Conservation (phyloP, 2,888 invertebrate genomes). For the Masnerella sp. region DNA sequence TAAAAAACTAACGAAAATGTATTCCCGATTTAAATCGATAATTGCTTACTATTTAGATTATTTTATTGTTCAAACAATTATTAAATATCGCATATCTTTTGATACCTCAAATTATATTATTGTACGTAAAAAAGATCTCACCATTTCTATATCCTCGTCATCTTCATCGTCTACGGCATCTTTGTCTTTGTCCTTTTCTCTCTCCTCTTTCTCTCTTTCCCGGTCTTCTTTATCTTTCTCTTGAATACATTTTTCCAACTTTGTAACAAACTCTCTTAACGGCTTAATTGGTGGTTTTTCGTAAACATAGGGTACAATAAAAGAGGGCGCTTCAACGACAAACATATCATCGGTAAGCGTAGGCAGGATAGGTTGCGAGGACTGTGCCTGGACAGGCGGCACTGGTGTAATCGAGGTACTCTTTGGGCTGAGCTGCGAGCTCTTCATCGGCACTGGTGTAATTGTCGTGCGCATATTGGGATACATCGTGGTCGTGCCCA, state of each 20-base stretch:
- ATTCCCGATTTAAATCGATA: no score
- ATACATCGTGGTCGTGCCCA: slow-evolving; percentile 81
- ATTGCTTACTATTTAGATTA: no score
- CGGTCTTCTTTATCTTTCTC: slow-evolving; percentile 81
- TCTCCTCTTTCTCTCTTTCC: slow-evolving; percentile 74
- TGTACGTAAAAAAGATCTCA: not conserved
- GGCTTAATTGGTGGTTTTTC: slow-evolving; percentile 91
- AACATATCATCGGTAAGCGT: slow-evolving; percentile 94
- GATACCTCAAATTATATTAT: no score
- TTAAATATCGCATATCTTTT: no score
- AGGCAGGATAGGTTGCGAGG: slow-evolving; percentile 84
- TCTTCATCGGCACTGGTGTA: slow-evolving; percentile 79
- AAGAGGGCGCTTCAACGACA: slow-evolving; percentile 94
- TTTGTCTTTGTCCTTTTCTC: slow-evolving; percentile 71
- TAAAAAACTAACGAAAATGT: no score
- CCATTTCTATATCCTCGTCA: slow-evolving; percentile 71
- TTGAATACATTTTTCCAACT: slow-evolving; percentile 82
- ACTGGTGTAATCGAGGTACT: slow-evolving; percentile 66
- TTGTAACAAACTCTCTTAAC: slow-evolving; percentile 85
- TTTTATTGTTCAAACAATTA: no score
- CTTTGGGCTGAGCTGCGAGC: slow-evolving; percentile 69
- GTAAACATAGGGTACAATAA: slow-evolving; percentile 95
- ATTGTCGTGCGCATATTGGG: slow-evolving; percentile 82
- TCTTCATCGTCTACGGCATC: slow-evolving; percentile 75
- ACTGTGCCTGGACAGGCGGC: slow-evolving; percentile 59